Percentiles rank a stretch among this genome's conserved stretches.
Conservation (phyloP, 2,113 vertebrate species). For the Candoia aspera region DNA sequence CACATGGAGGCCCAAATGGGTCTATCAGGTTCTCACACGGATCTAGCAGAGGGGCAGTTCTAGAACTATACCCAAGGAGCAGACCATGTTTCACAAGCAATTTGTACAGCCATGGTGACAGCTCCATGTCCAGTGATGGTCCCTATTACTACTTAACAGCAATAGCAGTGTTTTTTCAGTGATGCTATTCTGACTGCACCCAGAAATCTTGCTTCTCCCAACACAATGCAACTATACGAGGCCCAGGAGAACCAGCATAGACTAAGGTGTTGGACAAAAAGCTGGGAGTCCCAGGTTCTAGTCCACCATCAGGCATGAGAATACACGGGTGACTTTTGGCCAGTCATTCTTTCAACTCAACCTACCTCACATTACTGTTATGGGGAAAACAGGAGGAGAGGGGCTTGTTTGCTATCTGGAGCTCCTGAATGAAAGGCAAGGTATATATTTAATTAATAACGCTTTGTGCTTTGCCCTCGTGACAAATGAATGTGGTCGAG, state of each 20-base stretch:
- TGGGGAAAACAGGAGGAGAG: neutral
- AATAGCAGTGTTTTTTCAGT: neutral
- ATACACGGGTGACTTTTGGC: neutral
- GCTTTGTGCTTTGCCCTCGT: neutral
- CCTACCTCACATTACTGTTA: neutral
- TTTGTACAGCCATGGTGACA: neutral
- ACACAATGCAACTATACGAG: neutral
- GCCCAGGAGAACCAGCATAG: neutral
- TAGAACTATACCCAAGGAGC: neutral
- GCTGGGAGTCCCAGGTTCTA: neutral
- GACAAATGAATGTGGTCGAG: neutral
- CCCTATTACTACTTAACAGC: neutral
- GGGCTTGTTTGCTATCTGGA: neutral
- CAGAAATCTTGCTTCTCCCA: neutral
- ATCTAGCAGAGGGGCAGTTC: neutral
- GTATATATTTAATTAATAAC: neutral
- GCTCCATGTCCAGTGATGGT: neutral
- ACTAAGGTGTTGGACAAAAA: neutral
- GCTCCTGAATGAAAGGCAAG: neutral
- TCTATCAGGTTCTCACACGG: neutral
- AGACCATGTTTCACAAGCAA: neutral
- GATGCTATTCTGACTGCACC: neutral
- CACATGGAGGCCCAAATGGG: neutral
- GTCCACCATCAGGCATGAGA: neutral
- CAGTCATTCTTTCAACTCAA: neutral